Percentiles rank a stretch among this genome's conserved stretches.
phyloP scores from a whole-genome alignment of 1,140 invertebrate species.

The Drosophila rhopaloa region DNA sequence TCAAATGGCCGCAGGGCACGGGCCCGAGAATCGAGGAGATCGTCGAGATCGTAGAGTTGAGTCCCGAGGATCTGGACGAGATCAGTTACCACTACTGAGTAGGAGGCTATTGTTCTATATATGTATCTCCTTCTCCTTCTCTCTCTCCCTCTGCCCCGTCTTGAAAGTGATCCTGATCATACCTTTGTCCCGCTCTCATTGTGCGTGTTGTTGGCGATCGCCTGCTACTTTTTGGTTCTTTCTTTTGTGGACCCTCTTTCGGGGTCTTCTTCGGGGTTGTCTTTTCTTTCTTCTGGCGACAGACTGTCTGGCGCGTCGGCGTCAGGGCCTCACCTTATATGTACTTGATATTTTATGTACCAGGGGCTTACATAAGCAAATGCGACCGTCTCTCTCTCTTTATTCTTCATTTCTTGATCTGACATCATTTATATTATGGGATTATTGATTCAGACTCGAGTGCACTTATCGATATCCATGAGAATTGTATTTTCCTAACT shows the following conservation, averaged over 20 bases:
- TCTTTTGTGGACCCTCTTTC: slow-evolving; percentile 15
- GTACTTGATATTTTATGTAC: slow-evolving; percentile 25
- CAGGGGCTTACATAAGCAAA: slow-evolving; percentile 37
- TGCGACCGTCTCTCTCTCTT: slow-evolving; percentile 16
- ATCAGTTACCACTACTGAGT: slow-evolving; percentile 70
- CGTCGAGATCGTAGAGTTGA: slow-evolving; percentile 11
- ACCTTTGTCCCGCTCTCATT: slow-evolving; percentile 69
- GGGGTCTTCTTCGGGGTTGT: slow-evolving; percentile 15
- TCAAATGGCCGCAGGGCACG: slow-evolving; percentile 74
- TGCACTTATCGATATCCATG: slow-evolving; percentile 18
- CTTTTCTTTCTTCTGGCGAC: slow-evolving; percentile 55
- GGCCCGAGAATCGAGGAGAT: slow-evolving; percentile 30
- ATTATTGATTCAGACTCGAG: slow-evolving; percentile 54
- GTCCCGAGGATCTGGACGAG: slow-evolving; percentile 29
- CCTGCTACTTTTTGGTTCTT: slow-evolving; percentile 57
- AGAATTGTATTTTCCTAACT: slow-evolving; percentile 30
- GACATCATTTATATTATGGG: slow-evolving; percentile 67
- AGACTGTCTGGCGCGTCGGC: slow-evolving; percentile 71
- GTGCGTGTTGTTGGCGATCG: slow-evolving; percentile 63
- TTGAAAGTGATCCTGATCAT: slow-evolving; percentile 63
- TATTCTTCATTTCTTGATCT: slow-evolving; percentile 19
- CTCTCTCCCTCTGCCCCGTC: slow-evolving; percentile 2
- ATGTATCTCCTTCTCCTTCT: neutral
- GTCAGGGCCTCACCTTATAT: slow-evolving; percentile 42
- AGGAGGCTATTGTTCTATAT: slow-evolving; percentile 70